Percentiles rank a stretch among this genome's conserved stretches.
These are phyloP conservation scores for Drosophila hydei DNA, from an alignment of 1,140 invertebrate species.

Conservation along the genomic window DNA sequence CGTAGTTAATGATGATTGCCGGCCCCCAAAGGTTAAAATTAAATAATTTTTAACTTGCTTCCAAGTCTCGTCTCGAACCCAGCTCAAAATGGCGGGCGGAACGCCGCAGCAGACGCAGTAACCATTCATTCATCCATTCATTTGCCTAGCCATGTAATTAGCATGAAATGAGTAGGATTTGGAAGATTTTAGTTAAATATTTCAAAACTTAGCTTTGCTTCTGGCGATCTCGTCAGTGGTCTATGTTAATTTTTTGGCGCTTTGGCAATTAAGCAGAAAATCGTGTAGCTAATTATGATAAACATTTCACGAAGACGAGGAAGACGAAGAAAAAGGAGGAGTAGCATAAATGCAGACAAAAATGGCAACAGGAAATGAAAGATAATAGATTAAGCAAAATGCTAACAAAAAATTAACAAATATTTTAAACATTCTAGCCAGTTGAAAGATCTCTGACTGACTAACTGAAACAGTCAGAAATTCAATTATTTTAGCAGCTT, in stretches of 20 bases:
- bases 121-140: conserved; percentile 47
- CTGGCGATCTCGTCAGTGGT: conserved; percentile 55
- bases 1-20: conserved; percentile 82
- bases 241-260: conserved; percentile 73
- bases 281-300: conserved; percentile 78
- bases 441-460: neutral
- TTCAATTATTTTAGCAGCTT: too few species aligned
- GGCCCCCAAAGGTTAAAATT: conserved; percentile 80
- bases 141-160: conserved; percentile 74
- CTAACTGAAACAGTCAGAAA: too few species aligned
- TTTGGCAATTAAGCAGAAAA: conserved; percentile 78
- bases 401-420: neutral
- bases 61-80: conserved; percentile 40
- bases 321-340: conserved; percentile 32
- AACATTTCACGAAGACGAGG: conserved; percentile 53
- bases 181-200: conserved; percentile 71
- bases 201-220: conserved; percentile 63
- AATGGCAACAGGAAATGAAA: conserved; percentile 55
- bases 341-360: conserved; percentile 14
- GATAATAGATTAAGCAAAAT: conserved; percentile 7
- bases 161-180: conserved; percentile 80
- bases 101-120: conserved; percentile 51
- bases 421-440: neutral
- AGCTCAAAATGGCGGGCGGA: conserved; percentile 77
- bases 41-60: conserved; percentile 71